These are phyloP conservation scores for Engraulis encrasicolus DNA, from an alignment of 2,113 vertebrate species.

Conservation along the genomic window DNA sequence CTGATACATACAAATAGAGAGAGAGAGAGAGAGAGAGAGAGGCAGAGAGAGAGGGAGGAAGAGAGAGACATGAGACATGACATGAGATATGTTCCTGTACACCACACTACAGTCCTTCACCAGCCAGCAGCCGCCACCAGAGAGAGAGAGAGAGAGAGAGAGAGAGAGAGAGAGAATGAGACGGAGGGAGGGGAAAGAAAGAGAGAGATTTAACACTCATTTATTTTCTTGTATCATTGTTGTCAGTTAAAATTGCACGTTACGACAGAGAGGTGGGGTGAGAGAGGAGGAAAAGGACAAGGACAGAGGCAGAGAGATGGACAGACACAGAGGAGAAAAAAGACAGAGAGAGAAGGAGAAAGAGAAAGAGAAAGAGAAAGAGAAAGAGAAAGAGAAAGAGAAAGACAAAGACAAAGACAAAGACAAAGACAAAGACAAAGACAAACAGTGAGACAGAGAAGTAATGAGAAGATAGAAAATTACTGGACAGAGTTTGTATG, in stretches of 20 bases:
- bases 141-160: neutral
- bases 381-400: neutral
- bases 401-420: neutral
- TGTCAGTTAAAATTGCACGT: no score
- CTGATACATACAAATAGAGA: slow-evolving; percentile 66
- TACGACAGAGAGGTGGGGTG: neutral
- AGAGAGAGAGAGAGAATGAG: neutral
- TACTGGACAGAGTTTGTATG: no score
- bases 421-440: neutral
- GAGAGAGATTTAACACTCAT: no score
- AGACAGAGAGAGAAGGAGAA: neutral
- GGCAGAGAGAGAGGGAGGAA: neutral
- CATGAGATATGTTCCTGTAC: slow-evolving; percentile 79
- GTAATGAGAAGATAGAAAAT: no score
- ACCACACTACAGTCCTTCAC: slow-evolving; percentile 91
- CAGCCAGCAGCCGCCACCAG: slow-evolving; percentile 62
- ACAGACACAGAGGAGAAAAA: neutral
- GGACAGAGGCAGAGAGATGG: neutral
- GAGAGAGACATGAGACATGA: no score
- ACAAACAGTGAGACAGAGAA: neutral
- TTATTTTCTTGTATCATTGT: no score
- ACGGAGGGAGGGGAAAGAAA: no score
- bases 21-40: neutral
- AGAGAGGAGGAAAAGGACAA: neutral
- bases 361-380: neutral